A percentile compares a stretch with the other conserved stretches of the same genome.
phyloP scores from a whole-genome alignment of 2,113 vertebrate species.

The Tyto alba region DNA sequence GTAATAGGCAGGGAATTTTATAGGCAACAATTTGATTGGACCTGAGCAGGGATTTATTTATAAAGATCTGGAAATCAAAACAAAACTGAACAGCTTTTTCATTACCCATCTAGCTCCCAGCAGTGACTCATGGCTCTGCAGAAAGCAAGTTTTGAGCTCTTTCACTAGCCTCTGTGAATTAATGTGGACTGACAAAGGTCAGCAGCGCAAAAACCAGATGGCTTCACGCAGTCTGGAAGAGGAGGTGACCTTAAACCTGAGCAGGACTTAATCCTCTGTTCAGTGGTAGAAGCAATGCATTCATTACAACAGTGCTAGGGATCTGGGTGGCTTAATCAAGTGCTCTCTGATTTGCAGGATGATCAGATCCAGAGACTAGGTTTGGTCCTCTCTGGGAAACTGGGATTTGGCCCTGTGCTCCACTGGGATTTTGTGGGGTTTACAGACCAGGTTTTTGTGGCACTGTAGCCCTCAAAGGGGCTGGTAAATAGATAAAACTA shows the following conservation, averaged over 20 bases:
- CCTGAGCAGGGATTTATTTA: not conserved
- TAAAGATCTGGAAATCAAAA: constrained; percentile 16
- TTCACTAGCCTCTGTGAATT: not conserved
- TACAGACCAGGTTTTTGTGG: not conserved
- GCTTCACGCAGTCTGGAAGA: not conserved
- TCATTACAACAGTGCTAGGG: not conserved
- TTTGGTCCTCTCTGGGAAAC: not conserved
- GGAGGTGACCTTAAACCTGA: constrained; percentile 32
- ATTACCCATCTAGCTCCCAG: not conserved
- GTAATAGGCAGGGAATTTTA: not conserved
- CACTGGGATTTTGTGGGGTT: not conserved
- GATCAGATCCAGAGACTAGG: not conserved
- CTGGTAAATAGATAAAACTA: not conserved
- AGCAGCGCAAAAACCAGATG: constrained; percentile 14
- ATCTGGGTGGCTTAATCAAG: not conserved
- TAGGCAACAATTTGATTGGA: not conserved
- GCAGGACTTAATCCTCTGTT: constrained; percentile 5
- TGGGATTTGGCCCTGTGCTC: not conserved
- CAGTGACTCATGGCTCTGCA: not conserved
- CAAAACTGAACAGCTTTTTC: constrained; percentile 21
- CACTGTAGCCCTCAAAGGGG: not conserved
- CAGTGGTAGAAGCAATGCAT: not conserved
- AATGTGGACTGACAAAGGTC: not conserved
- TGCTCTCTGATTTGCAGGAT: not conserved
- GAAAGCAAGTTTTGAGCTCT: not conserved